These are phyloP conservation scores for Dromas ardeola DNA, from an alignment of 2,113 vertebrate genomes.

Conservation along the genomic window DNA sequence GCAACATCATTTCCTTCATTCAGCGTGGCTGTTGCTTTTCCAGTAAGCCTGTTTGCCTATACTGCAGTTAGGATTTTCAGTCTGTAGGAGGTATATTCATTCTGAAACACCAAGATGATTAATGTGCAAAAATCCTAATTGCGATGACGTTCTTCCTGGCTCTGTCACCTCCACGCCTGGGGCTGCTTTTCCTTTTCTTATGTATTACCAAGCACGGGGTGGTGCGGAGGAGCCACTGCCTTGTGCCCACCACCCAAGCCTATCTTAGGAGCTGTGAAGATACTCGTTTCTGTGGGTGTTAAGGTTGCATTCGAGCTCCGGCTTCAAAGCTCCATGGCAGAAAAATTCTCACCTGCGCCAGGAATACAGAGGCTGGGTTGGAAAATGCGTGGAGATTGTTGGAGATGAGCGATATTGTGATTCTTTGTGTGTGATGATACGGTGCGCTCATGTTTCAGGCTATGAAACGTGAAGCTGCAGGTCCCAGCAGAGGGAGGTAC, in stretches of 20 bases:
- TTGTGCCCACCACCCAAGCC: neutral
- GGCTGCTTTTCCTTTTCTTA: neutral
- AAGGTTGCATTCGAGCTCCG: neutral
- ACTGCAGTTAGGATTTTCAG: neutral
- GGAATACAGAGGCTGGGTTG: neutral
- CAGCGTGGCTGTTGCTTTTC: neutral
- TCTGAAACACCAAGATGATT: neutral
- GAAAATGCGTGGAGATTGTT: neutral
- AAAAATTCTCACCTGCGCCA: neutral
- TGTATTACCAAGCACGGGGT: accelerated
- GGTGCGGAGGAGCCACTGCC: neutral
- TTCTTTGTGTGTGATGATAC: neutral
- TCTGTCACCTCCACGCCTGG: neutral
- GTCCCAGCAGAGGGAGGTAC: neutral
- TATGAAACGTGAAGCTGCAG: neutral
- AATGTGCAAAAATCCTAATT: neutral
- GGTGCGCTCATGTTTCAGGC: neutral
- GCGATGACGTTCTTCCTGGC: neutral
- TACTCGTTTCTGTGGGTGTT: neutral
- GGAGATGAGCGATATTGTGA: neutral
- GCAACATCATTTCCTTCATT: neutral
- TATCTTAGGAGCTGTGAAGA: neutral
- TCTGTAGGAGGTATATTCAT: neutral
- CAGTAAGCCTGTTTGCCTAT: neutral
- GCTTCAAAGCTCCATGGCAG: neutral